phyloP scores from a whole-genome alignment of 2,113 vertebrate species.

The Pipra filicauda region DNA sequence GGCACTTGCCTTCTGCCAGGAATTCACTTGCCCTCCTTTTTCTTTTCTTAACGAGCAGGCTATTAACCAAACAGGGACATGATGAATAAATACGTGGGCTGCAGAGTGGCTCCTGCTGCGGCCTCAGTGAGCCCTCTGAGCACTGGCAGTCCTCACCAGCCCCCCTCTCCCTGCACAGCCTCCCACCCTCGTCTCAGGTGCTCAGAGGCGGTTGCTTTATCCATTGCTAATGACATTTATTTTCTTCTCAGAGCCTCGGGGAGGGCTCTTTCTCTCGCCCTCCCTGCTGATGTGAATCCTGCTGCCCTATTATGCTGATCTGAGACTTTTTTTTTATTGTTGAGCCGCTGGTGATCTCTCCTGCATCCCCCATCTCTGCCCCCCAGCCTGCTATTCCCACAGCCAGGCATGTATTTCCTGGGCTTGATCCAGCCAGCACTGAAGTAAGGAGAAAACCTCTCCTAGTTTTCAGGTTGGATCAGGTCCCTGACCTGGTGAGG shows the following conservation, averaged over 20 bases:
- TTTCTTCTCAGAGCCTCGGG: neutral
- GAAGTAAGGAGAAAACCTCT: neutral
- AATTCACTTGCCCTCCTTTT: neutral
- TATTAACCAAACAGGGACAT: fast-evolving
- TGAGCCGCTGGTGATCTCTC: neutral
- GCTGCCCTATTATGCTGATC: neutral
- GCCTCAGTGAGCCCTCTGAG: neutral
- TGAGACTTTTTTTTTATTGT: neutral
- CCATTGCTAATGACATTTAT: neutral
- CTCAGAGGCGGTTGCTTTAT: neutral
- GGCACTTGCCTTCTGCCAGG: neutral
- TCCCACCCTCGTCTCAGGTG: neutral
- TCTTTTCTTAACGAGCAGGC: neutral
- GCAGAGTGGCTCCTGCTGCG: neutral
- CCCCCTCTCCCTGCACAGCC: neutral
- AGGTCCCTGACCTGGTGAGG: neutral
- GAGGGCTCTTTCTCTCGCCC: neutral
- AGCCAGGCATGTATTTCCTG: neutral
- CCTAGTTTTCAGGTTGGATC: neutral
- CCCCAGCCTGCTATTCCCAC: neutral
- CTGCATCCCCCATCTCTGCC: fast-evolving
- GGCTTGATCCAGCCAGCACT: neutral
- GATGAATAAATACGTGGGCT: neutral
- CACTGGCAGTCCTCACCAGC: neutral
- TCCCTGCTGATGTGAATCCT: neutral